Evolutionary conservation across 2,797 vertebrate species (phyloP).

Genomic region (Champsocephalus gunnari): DNA sequence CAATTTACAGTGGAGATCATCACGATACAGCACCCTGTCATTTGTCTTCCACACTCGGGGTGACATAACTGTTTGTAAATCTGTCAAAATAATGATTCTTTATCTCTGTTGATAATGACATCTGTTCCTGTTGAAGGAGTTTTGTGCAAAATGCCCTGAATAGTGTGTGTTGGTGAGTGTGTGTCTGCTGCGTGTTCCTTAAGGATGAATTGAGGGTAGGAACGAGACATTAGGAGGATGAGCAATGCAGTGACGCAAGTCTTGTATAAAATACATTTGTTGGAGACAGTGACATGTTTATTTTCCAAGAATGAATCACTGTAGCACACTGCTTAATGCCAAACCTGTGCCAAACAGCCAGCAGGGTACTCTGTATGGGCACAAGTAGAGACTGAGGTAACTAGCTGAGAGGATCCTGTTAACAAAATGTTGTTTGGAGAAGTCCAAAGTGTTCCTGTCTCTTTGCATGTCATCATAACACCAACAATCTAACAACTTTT

Average conservation of each 20-base stretch:
- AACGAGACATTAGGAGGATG: background rate
- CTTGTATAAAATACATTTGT: constrained; percentile 54
- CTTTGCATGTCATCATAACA: background rate
- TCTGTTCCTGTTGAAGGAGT: constrained; percentile 71
- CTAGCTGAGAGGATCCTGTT: background rate
- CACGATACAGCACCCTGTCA: constrained; percentile 24
- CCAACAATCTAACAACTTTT: constrained; percentile 13
- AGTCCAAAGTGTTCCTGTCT: background rate
- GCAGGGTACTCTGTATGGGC: background rate
- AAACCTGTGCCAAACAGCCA: constrained; percentile 6
- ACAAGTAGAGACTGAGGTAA: background rate
- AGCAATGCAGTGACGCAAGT: constrained; percentile 19
- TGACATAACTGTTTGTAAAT: constrained; percentile 71
- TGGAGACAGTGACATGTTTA: constrained; percentile 31
- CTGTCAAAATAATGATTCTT: constrained; percentile 77
- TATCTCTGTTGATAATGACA: constrained; percentile 76
- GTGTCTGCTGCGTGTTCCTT: constrained; percentile 24
- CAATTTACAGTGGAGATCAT: constrained; percentile 62
- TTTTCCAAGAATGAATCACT: constrained; percentile 50
- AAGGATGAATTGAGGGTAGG: constrained; percentile 33
- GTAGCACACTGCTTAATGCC: constrained; percentile 32
- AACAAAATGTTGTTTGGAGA: background rate
- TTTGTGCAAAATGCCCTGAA: constrained; percentile 38
- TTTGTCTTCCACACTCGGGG: constrained; percentile 64
- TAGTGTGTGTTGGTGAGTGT: constrained; percentile 15